Evolutionary conservation across 2,113 vertebrate species (phyloP), one percentile per base, ranked within the genome.

Genomic region (Oceanodroma tethys): DNA sequence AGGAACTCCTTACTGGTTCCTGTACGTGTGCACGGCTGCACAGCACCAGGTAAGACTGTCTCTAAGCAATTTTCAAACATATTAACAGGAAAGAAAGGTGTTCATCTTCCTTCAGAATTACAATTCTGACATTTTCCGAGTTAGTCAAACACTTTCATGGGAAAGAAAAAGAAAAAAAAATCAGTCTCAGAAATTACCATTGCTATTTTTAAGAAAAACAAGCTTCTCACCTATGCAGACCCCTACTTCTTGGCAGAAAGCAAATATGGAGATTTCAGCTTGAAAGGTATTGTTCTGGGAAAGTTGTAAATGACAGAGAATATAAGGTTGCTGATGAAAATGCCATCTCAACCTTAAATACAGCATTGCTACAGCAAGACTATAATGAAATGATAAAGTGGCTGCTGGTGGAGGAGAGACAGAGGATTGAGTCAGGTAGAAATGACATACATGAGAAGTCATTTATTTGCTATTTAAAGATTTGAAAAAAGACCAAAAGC

Each of bases 401-500:
- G 58, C 71, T 90, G 71, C 59, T 80, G 85, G 73, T 53, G 81
- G 89, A 89, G 68, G 60, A 87, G 66, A 83, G 68, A 86, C 70
- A 73, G 66, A 88, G 40, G 59, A 94, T 29, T 74, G 71, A 96
- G n/a, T 74, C 66, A 52, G 68, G 55, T 34, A 94, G 78, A 95
- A 93, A 74, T 81, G 67, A 95, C 86, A 93, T 8, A 93, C 36
- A 63, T 43, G 43, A 94, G 63, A 76, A 92, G 66, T 87, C 1
- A 95, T 88, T 97, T 88, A 70, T 92, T 95, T 86, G 80, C 62
- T 96, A 92, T 94, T 94, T 80, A 91, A 48, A 75, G 75, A 81
- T 38, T 73, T 18, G 34, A 93, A 92, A 91, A 62, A 74, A 63
- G 50, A 68, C 47, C 56, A 71, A 75, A 95, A 91, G 36, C 21